Conservation (phyloP, 2,797 vertebrate species). For the Micropoecilia bifurca region DNA sequence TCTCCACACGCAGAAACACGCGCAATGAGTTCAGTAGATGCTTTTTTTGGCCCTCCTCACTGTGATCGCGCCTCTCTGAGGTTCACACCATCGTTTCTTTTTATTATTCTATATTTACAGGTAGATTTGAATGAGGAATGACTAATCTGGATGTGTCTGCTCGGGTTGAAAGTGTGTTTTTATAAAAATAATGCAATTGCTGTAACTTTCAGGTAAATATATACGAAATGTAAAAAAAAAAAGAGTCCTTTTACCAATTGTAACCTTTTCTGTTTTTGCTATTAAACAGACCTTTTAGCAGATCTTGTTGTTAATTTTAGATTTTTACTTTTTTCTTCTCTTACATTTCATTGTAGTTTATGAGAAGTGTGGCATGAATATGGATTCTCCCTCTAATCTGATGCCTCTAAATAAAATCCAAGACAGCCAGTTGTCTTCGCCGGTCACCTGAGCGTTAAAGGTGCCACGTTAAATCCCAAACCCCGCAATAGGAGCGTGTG, state of each 20-base stretch:
- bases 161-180: not conserved
- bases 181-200: not conserved
- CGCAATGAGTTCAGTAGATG: constrained; percentile 42
- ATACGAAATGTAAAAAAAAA: constrained; percentile 6
- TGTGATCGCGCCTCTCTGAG: not conserved
- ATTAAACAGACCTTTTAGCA: constrained; percentile 20
- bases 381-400: not conserved
- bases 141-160: not conserved
- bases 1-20: constrained; percentile 27
- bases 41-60: not conserved
- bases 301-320: not conserved
- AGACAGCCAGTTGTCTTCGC: not conserved
- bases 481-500: not conserved
- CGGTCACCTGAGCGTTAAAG: not conserved
- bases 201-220: not conserved
- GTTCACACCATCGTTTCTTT: not conserved
- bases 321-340: not conserved
- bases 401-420: not conserved
- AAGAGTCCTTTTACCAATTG: constrained; percentile 2
- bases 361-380: not conserved
- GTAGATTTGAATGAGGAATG: not conserved
- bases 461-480: not conserved
- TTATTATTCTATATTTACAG: not conserved
- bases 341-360: not conserved
- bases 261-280: constrained; percentile 18